Conservation (phyloP, 2,888 invertebrate genomes). For the Euclidia mi region DNA sequence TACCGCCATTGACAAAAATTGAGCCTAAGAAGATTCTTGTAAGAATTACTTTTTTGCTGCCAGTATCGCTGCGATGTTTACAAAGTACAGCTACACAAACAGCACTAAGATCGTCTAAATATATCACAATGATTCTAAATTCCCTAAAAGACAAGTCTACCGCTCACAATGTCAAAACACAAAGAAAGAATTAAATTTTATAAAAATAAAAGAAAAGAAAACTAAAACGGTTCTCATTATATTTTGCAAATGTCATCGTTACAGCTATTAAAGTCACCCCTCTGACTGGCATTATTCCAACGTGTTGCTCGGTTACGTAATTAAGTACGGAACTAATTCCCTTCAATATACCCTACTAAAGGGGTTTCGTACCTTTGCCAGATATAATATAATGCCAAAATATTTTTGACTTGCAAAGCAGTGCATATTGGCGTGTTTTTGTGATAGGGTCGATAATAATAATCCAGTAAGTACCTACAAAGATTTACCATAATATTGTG, state of each 20-base stretch:
- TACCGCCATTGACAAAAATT: too few species aligned
- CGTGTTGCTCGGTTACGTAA: slow-evolving; percentile 55
- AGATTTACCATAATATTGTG: too few species aligned
- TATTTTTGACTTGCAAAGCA: slow-evolving; percentile 7
- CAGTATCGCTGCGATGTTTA: too few species aligned
- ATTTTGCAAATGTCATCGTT: slow-evolving; percentile 52
- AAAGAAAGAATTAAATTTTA: slow-evolving; percentile 4
- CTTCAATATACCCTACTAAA: slow-evolving; percentile 35
- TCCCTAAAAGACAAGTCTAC: too few species aligned
- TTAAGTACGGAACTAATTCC: slow-evolving; percentile 52
- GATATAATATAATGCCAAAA: slow-evolving; percentile 5
- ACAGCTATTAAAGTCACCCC: slow-evolving; percentile 48
- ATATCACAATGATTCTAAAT: too few species aligned
- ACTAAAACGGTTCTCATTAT: slow-evolving; percentile 26
- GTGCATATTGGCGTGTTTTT: neutral
- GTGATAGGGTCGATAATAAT: too few species aligned
- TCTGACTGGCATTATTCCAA: slow-evolving; percentile 55
- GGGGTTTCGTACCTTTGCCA: slow-evolving; percentile 2
- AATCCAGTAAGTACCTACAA: too few species aligned
- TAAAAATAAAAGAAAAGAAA: slow-evolving; percentile 9
- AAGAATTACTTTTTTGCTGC: too few species aligned
- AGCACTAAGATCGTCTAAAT: too few species aligned
- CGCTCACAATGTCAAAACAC: too few species aligned
- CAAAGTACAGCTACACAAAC: too few species aligned
- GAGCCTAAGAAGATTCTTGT: too few species aligned